Percentiles rank a stretch among this genome's conserved stretches.
These are phyloP conservation scores for Gymnobelideus leadbeateri DNA, from an alignment of 2,113 vertebrate species.

Conservation along the genomic window DNA sequence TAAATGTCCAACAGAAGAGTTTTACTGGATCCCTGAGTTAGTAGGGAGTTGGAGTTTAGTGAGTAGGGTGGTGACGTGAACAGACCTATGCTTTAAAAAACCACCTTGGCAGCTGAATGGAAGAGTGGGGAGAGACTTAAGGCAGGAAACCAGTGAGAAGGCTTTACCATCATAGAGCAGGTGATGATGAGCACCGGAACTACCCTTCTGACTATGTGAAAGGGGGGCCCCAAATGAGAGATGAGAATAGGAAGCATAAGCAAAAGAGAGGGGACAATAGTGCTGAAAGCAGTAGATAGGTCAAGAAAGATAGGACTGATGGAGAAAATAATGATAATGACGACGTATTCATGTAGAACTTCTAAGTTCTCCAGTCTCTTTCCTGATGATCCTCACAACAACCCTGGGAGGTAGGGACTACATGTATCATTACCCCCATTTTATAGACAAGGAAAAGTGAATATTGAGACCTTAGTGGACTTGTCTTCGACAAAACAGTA, in stretches of 20 bases:
- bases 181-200: neutral
- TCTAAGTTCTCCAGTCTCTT: neutral
- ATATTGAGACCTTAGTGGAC: neutral
- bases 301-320: neutral
- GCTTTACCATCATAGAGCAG: neutral
- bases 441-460: neutral
- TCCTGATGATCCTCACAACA: neutral
- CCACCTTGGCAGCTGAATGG: neutral
- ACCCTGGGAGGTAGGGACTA: neutral
- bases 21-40: neutral
- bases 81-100: neutral
- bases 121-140: neutral
- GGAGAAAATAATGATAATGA: neutral
- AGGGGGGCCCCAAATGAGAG: neutral
- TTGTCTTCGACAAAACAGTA: neutral
- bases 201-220: neutral
- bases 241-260: neutral
- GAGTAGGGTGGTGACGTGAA: neutral
- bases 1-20: neutral
- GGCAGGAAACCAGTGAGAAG: neutral
- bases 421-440: neutral
- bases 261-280: neutral
- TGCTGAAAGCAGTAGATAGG: neutral
- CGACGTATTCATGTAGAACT: neutral
- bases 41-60: neutral